phyloP scores from a whole-genome alignment of 2,888 invertebrate species.

The Macaria notata region DNA sequence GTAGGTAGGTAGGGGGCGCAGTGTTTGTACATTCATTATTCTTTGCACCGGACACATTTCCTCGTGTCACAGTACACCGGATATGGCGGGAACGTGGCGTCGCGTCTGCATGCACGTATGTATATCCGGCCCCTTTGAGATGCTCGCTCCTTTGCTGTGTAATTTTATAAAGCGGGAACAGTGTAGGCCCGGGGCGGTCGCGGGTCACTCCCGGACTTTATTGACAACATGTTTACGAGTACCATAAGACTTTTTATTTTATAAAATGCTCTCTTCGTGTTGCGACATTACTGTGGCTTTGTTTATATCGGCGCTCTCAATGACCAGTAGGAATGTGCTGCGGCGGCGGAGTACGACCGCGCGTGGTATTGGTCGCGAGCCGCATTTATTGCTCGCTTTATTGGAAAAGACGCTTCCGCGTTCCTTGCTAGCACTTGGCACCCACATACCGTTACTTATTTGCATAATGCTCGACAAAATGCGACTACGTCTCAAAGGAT shows the following conservation, averaged over 20 bases:
- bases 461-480: conserved; percentile 49
- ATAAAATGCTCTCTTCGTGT: conserved; percentile 36
- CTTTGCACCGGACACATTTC: conserved; percentile 33
- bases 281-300: conserved; percentile 2
- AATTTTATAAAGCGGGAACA: conserved; percentile 65
- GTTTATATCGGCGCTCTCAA: conserved; percentile 31
- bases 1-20: too few species aligned
- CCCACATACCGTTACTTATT: conserved; percentile 57
- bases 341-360: conserved; percentile 28
- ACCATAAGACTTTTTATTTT: conserved; percentile 44
- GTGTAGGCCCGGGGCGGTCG: conserved; percentile 50
- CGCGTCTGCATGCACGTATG: conserved; percentile 33
- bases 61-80: conserved; percentile 27
- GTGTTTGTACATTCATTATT: conserved; percentile 21
- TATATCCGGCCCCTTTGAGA: conserved; percentile 46
- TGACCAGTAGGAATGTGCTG: conserved; percentile 54
- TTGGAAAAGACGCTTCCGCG: conserved; percentile 73
- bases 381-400: conserved; percentile 68
- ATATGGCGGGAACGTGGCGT: conserved; percentile 18
- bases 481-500: conserved; percentile 34
- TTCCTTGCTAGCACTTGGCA: conserved; percentile 46
- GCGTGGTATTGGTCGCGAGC: conserved; percentile 47
- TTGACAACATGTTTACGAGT: conserved; percentile 62
- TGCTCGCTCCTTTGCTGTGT: conserved; percentile 49
- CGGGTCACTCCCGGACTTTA: conserved; percentile 57